Conservation (phyloP, 2,888 invertebrate species). For the Trachelus iudaicus region DNA sequence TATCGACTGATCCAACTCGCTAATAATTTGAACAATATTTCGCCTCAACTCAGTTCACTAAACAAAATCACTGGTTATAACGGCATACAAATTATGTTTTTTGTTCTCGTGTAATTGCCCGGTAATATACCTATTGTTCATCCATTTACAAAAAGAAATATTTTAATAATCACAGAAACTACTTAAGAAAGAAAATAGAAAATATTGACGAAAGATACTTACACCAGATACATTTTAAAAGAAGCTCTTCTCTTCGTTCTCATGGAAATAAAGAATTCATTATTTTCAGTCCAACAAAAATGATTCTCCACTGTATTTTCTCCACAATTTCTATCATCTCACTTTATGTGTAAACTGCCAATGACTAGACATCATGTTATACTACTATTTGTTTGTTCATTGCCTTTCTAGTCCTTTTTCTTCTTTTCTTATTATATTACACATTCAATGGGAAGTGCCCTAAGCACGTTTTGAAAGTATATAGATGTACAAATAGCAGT, state of each 20-base stretch:
- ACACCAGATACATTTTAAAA: not conserved
- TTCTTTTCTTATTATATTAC: slow-evolving; percentile 7
- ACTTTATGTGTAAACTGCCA: slow-evolving; percentile 40
- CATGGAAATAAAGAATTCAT: not conserved
- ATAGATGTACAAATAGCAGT: not conserved
- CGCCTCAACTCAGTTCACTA: not conserved
- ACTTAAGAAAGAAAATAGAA: not conserved
- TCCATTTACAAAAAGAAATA: not conserved
- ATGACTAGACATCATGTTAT: slow-evolving; percentile 60
- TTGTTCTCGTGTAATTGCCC: not conserved
- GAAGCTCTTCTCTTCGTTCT: not conserved
- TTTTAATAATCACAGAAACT: not conserved
- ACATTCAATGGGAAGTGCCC: not conserved
- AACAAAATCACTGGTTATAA: not conserved
- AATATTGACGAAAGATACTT: not conserved
- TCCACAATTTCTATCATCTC: not conserved
- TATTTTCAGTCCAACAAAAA: not conserved
- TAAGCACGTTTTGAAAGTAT: not conserved
- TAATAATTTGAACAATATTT: not conserved
- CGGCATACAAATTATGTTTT: not conserved
- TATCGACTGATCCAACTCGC: not conserved
- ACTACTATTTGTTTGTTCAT: slow-evolving; percentile 45
- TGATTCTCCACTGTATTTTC: not conserved
- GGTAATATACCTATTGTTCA: not conserved
- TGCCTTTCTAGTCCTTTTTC: slow-evolving; percentile 12